These are phyloP conservation scores for Venturia canescens DNA, from an alignment of 1,140 invertebrate species.

Conservation along the genomic window DNA sequence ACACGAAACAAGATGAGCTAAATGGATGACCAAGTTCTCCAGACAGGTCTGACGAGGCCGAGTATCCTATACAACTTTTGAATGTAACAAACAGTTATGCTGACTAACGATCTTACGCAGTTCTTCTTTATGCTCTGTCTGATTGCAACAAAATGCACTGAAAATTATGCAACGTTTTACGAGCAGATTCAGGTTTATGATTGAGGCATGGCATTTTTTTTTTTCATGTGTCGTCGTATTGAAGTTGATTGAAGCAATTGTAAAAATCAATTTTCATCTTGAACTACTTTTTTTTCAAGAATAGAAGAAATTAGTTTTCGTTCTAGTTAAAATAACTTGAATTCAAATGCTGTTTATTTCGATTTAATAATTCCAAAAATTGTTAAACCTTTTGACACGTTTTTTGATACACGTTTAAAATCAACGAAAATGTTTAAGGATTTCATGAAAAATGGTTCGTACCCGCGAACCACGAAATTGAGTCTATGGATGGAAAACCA, in stretches of 20 bases:
- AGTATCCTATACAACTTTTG: background rate
- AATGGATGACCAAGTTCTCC: slow-evolving; percentile 10
- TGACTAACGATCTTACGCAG: slow-evolving; percentile 21
- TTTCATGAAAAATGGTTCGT: too few species aligned
- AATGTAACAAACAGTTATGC: background rate
- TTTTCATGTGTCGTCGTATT: background rate
- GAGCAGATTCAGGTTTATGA: background rate
- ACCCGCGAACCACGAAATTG: too few species aligned
- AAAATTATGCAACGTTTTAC: background rate
- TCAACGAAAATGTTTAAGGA: too few species aligned
- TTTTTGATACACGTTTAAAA: too few species aligned
- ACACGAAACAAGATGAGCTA: background rate
- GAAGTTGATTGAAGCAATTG: background rate
- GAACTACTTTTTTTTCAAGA: too few species aligned
- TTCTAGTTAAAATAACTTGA: too few species aligned
- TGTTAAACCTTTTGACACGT: too few species aligned
- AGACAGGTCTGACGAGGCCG: background rate
- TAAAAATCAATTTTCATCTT: too few species aligned
- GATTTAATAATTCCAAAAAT: too few species aligned
- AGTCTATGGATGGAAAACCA: too few species aligned
- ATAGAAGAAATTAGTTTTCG: too few species aligned
- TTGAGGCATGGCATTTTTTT: background rate
- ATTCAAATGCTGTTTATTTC: too few species aligned
- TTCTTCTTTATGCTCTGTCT: background rate
- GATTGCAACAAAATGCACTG: background rate